A percentile compares a stretch with the other conserved stretches of the same genome.
phyloP scores from a whole-genome alignment of 2,797 vertebrate genomes.

The Galaxias olidus region DNA sequence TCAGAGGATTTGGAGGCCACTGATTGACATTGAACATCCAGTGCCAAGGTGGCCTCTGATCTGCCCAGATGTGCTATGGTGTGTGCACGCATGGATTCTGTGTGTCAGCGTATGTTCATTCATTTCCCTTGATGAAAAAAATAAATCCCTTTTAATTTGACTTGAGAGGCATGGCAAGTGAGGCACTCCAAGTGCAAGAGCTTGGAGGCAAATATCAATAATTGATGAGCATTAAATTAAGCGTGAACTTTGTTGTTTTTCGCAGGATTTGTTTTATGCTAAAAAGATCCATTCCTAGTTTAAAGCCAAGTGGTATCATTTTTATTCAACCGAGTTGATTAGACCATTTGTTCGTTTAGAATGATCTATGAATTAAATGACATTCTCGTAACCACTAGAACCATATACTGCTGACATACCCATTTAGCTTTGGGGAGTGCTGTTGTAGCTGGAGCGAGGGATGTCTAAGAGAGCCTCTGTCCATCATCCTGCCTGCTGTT shows the following conservation, averaged over 20 bases:
- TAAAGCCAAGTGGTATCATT: slow-evolving; percentile 9
- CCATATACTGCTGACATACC: neutral
- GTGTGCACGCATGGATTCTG: slow-evolving; percentile 2
- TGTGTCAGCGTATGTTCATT: neutral
- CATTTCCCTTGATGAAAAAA: no score
- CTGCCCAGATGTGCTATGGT: slow-evolving; percentile 16
- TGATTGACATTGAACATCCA: slow-evolving; percentile 42
- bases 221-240: slow-evolving; percentile 69
- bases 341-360: slow-evolving; percentile 11
- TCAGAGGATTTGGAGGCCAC: neutral
- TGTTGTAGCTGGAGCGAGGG: slow-evolving; percentile 26
- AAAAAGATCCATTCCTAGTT: slow-evolving; percentile 21
- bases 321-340: slow-evolving; percentile 3
- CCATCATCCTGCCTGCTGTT: slow-evolving; percentile 34
- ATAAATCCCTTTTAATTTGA: slow-evolving; percentile 31
- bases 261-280: neutral
- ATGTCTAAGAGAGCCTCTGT: slow-evolving; percentile 46
- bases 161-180: slow-evolving; percentile 39
- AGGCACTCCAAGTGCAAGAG: slow-evolving; percentile 45
- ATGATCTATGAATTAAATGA: slow-evolving; percentile 3
- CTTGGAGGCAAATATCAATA: slow-evolving; percentile 58
- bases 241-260: slow-evolving; percentile 59
- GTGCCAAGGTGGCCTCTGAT: slow-evolving; percentile 31
- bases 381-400: neutral
- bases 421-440: neutral